Evolutionary conservation across 2,797 vertebrate species (phyloP).

Genomic region (Pitangus sulphuratus): DNA sequence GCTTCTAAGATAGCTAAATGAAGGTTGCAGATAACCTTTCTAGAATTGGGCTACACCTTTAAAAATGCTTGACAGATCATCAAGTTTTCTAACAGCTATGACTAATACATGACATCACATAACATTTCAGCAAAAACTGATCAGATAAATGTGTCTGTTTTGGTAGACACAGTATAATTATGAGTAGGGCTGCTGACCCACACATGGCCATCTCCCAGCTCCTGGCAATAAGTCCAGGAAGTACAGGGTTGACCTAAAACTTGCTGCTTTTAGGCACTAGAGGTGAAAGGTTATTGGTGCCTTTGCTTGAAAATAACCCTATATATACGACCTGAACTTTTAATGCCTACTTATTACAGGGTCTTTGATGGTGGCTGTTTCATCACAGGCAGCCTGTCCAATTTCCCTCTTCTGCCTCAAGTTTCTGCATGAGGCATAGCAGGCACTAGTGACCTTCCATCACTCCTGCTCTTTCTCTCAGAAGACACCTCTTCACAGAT

Average conservation of each 20-base stretch:
- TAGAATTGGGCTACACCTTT: background rate
- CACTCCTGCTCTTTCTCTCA: background rate
- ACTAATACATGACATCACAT: background rate
- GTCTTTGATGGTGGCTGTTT: background rate
- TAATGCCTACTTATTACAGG: background rate
- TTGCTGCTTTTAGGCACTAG: background rate
- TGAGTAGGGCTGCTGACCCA: background rate
- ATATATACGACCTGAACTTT: background rate
- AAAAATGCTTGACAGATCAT: background rate
- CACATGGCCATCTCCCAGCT: background rate
- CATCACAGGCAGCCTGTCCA: background rate
- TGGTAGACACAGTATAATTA: background rate
- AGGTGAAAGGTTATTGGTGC: background rate
- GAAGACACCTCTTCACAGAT: background rate
- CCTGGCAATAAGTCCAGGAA: background rate
- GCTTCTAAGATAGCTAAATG: background rate
- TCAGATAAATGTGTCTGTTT: background rate
- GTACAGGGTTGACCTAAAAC: background rate
- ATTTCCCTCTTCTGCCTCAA: background rate
- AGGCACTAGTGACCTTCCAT: background rate
- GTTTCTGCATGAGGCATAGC: background rate
- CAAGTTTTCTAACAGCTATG: background rate
- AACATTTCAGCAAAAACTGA: conserved; percentile 6
- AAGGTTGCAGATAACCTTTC: background rate
- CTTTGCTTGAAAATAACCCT: background rate